Percentiles rank a stretch among this genome's conserved stretches.
Evolutionary conservation across 2,888 invertebrate genomes (phyloP).

Genomic region (Thymelicus lineola): DNA sequence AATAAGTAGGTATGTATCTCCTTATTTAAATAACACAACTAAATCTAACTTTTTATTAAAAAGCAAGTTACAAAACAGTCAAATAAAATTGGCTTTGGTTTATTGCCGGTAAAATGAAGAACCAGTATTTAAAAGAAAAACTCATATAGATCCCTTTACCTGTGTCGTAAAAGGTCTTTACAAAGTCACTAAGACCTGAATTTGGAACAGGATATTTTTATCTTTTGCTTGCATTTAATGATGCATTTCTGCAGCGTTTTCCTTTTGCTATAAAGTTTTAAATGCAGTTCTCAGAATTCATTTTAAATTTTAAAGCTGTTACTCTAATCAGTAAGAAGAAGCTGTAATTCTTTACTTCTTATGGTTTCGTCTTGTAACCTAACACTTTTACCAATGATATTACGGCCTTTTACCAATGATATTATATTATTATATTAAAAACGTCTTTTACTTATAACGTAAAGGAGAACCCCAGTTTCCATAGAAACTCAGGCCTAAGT

Average conservation of each 20-base stretch:
- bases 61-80: conserved; percentile 1
- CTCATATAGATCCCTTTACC: conserved; percentile 19
- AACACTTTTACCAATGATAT: too few relatives aligned
- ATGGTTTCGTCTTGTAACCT: too few relatives aligned
- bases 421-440: too few relatives aligned
- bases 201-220: conserved; percentile 15
- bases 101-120: conserved; percentile 9
- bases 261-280: background rate
- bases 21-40: background rate
- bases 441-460: too few relatives aligned
- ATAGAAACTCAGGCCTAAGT: too few relatives aligned
- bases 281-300: background rate
- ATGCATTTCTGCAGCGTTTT: background rate
- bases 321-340: too few relatives aligned
- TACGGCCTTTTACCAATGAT: too few relatives aligned
- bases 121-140: conserved; percentile 22
- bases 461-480: too few relatives aligned
- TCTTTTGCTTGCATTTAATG: conserved; percentile 2
- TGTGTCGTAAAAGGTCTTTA: conserved; percentile 29
- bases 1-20: too few relatives aligned
- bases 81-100: conserved; percentile 17
- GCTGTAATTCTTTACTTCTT: too few relatives aligned
- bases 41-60: conserved; percentile 3
- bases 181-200: conserved; percentile 24
- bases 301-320: too few relatives aligned